Conservation (phyloP, 2,113 vertebrate genomes). For the Accipiter virgatus region DNA sequence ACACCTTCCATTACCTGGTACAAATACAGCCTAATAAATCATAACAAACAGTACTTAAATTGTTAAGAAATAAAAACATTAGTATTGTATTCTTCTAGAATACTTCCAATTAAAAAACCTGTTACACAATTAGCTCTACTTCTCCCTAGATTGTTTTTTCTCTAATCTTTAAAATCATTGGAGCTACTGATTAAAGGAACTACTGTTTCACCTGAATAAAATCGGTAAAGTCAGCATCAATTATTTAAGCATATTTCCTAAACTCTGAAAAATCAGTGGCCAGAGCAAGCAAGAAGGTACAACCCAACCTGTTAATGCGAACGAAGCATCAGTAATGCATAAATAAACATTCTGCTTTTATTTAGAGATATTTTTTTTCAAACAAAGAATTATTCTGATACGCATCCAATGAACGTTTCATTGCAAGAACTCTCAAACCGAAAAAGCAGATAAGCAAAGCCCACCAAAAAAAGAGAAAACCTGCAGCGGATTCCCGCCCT, state of each 20-base stretch:
- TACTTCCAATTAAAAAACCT: background rate
- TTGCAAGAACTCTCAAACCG: no score
- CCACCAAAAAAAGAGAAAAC: no score
- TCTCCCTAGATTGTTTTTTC: background rate
- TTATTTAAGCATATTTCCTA: background rate
- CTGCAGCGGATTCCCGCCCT: fast-evolving
- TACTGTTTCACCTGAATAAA: background rate
- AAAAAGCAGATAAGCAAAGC: no score
- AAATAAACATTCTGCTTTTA: background rate
- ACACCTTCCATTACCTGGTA: background rate
- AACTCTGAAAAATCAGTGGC: background rate
- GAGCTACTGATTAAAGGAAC: background rate
- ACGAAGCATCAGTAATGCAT: background rate
- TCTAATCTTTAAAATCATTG: background rate
- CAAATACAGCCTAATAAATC: background rate
- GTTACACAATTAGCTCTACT: background rate
- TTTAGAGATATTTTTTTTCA: background rate
- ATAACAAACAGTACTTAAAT: background rate
- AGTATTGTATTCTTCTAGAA: background rate
- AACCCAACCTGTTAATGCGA: background rate
- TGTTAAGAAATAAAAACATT: background rate
- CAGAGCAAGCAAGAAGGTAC: background rate
- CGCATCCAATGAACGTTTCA: no score
- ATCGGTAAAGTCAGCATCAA: background rate
- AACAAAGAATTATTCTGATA: no score